A percentile compares a stretch with the other conserved stretches of the same genome.
Conservation (phyloP, 1,140 invertebrate genomes). For the Mya arenaria region DNA sequence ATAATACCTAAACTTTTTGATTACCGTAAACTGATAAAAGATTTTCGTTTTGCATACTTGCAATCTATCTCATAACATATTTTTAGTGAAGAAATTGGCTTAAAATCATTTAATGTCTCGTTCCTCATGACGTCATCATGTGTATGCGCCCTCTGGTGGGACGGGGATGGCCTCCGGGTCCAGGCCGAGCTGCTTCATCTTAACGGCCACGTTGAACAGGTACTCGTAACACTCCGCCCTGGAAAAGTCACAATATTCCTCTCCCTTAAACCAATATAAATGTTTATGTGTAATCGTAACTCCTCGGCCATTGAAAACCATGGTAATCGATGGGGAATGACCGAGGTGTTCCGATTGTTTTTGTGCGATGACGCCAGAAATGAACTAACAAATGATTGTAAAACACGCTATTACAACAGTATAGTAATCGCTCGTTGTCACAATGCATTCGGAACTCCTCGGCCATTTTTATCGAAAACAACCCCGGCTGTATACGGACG, state of each 20-base stretch:
- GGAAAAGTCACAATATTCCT: too few relatives aligned
- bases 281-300: neutral
- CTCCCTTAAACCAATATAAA: neutral
- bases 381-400: neutral
- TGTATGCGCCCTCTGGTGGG: slow-evolving; percentile 43
- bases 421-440: too few relatives aligned
- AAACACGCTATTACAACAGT: too few relatives aligned
- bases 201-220: slow-evolving; percentile 92
- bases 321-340: neutral
- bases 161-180: slow-evolving; percentile 83
- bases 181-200: slow-evolving; percentile 91
- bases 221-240: slow-evolving; percentile 98
- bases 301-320: neutral
- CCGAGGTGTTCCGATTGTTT: neutral
- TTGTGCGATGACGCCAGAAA: neutral
- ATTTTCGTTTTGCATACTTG: too few relatives aligned
- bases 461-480: too few relatives aligned
- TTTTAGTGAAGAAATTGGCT: neutral
- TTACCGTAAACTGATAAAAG: too few relatives aligned
- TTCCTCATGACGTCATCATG: neutral
- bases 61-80: too few relatives aligned
- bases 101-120: neutral
- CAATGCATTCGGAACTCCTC: too few relatives aligned
- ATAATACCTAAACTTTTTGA: too few relatives aligned
- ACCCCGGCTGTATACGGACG: too few relatives aligned